phyloP scores from a whole-genome alignment of 2,797 vertebrate species.

The Chaetophractus vellerosus region DNA sequence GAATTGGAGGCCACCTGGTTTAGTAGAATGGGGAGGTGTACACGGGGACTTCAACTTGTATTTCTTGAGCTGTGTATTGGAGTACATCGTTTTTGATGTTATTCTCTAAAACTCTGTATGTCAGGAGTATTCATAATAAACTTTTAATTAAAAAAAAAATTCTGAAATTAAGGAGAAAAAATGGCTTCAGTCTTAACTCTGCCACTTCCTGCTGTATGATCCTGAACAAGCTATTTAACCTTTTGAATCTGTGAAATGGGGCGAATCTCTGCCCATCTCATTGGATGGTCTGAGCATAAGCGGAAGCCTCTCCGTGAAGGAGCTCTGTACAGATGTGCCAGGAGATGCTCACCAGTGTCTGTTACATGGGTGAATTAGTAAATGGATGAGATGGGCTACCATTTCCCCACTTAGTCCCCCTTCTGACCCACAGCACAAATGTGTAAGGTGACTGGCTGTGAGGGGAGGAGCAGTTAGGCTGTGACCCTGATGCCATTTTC shows the following conservation, averaged over 20 bases:
- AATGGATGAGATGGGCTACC: neutral
- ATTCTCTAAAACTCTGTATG: neutral
- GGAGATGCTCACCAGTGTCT: neutral
- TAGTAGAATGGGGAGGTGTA: neutral
- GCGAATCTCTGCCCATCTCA: neutral
- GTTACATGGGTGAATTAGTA: neutral
- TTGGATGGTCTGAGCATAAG: neutral
- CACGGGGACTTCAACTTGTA: neutral
- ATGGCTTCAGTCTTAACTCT: neutral
- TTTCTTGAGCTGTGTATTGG: neutral
- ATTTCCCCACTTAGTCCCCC: neutral
- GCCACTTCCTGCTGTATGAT: neutral
- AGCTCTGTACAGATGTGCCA: too few relatives aligned
- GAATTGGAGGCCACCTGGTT: neutral
- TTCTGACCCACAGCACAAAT: neutral
- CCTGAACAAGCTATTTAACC: neutral
- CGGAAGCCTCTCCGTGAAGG: neutral
- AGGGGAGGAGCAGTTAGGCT: neutral
- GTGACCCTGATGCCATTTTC: neutral
- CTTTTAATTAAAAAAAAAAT: neutral
- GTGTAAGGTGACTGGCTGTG: neutral
- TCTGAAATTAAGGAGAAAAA: conserved; percentile 36
- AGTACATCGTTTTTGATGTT: neutral
- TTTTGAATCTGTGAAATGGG: neutral
- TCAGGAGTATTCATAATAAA: neutral